Conservation (phyloP, 2,888 invertebrate species). For the Cinara cedri region DNA sequence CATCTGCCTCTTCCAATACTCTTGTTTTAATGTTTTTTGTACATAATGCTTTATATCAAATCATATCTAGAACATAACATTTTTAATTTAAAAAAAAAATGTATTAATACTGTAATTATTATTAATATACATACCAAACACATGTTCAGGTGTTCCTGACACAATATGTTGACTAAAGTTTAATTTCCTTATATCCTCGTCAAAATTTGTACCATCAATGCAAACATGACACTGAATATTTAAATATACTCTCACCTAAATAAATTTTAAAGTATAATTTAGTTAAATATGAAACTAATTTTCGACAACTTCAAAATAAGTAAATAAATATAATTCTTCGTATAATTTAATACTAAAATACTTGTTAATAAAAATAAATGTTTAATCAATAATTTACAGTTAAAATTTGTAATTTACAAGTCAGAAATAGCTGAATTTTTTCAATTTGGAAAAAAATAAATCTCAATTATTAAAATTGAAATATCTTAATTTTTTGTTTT, state of each 20-base stretch:
- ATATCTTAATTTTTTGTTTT: no score
- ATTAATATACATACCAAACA: conserved; percentile 75
- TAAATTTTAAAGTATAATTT: neutral
- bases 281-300: no score
- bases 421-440: no score
- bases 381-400: no score
- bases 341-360: no score
- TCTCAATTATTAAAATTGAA: no score
- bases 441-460: no score
- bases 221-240: conserved; percentile 99
- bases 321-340: no score
- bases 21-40: conserved; percentile 96
- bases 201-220: conserved; percentile 97
- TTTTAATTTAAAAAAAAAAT: neutral
- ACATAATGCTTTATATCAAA: conserved; percentile 80
- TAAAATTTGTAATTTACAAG: no score
- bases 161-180: conserved; percentile 99
- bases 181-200: conserved; percentile 96
- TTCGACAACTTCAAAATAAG: no score
- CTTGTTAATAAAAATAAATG: no score
- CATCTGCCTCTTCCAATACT: conserved; percentile 98
- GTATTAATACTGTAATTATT: no score
- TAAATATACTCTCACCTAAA: conserved; percentile 93
- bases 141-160: conserved; percentile 97
- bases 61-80: conserved; percentile 76